phyloP scores from a whole-genome alignment of 2,113 vertebrate genomes.

The Jaculus jaculus region DNA sequence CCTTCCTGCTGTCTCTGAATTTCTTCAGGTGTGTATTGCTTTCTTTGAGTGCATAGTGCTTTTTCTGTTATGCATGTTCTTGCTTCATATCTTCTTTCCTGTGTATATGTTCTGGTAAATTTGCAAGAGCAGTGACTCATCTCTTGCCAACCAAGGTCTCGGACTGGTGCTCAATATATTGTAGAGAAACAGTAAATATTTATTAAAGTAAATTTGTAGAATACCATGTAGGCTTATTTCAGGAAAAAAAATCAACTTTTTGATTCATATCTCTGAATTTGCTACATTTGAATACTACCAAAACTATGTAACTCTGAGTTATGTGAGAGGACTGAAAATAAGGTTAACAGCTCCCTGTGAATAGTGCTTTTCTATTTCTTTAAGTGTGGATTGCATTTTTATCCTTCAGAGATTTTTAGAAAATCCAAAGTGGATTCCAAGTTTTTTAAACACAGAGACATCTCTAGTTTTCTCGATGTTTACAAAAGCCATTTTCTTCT shows the following conservation, averaged over 20 bases:
- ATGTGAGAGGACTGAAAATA: not conserved
- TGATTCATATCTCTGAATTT: not conserved
- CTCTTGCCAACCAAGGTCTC: not conserved
- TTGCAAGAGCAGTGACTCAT: not conserved
- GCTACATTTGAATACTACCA: not conserved
- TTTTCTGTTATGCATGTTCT: not conserved
- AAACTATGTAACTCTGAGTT: not conserved
- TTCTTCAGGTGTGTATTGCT: not conserved
- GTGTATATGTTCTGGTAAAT: not conserved
- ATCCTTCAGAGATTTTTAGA: not conserved
- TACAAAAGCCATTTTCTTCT: constrained; percentile 70
- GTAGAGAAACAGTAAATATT: not conserved
- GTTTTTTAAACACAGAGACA: constrained; percentile 40
- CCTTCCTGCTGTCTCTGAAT: not conserved
- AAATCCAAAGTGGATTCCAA: constrained; percentile 18
- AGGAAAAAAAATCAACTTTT: not conserved
- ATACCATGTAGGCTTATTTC: not conserved
- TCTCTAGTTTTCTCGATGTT: constrained; percentile 67
- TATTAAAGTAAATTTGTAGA: not conserved
- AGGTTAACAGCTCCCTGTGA: not conserved
- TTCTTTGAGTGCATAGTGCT: not conserved
- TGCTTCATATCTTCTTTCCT: not conserved
- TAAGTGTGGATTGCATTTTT: not conserved
- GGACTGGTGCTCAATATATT: not conserved
- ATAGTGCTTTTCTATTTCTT: not conserved